Evolutionary conservation across 2,113 vertebrate genomes (phyloP), one percentile per base, ranked within the genome.

Genomic region (Oncorhynchus tshawytscha): DNA sequence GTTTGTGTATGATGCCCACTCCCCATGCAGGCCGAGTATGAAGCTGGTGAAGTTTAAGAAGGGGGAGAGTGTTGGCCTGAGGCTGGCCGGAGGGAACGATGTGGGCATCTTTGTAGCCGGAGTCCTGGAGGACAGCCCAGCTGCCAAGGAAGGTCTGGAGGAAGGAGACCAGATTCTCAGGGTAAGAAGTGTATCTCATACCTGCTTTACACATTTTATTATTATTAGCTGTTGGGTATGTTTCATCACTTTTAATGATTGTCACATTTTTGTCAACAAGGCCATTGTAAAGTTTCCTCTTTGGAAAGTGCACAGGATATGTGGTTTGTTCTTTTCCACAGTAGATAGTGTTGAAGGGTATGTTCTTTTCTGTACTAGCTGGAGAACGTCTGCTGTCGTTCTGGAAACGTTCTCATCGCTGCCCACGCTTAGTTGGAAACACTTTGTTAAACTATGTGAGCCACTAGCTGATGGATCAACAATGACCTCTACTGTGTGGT

Each of bases 151-250:
- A 93, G 97, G 98, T 72, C 92, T 99, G 78, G 97, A 99, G 82
- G 97, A 99, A 91, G 97, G 98, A 34, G 97, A 99, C 88, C 98
- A 99, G 86, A 99, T 99, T 90, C 97, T 99, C 94, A 96, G 97
- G 95, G 98, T 99, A 94, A 71, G 94, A 88, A 57, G 5, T 18
- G 7, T 1, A 57, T 45, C 39, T 45, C 39, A 11, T 45, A 45
- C 9, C 39, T 45, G 39, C 39, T 45, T 45, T 45, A 45, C 39
- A 45, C 39, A 2, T 45, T 45, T 3, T 9, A 45, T 45, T 45
- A 45, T 45, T 45, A 54, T 54, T 54, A 18, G 51, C 15, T 51
- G 49, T 54, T 54, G 13, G 1, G 13, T 54, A 45, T 45, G 51
- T 54, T 54, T 54, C 51, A 54, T 54, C 51, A 54, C 31, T 34